Percentiles rank a stretch among this genome's conserved stretches.
Evolutionary conservation across 2,888 invertebrate genomes (phyloP).

Genomic region (Cylloceria caligata): DNA sequence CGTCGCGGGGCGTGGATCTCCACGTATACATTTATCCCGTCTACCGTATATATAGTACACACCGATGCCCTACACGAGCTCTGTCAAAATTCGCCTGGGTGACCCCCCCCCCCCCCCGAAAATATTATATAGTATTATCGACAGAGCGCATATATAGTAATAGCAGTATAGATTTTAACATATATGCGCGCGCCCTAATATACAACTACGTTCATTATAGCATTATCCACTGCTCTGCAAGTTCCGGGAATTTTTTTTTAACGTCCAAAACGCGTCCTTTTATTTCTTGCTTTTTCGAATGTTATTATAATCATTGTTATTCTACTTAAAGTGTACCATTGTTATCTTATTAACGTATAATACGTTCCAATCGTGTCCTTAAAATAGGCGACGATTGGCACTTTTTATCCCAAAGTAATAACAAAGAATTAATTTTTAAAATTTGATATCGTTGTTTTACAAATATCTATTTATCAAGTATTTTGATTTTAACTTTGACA

Average conservation of each 20-base stretch:
- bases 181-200: constrained; percentile 12
- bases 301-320: not conserved
- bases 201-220: not conserved
- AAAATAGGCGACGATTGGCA: not conserved
- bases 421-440: too few relatives aligned
- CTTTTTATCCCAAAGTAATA: not conserved
- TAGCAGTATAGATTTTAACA: constrained; percentile 8
- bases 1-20: constrained; percentile 43
- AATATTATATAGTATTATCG: constrained; percentile 37
- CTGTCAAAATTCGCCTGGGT: constrained; percentile 26
- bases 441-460: too few relatives aligned
- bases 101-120: not conserved
- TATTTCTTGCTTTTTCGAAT: not conserved
- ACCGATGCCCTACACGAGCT: constrained; percentile 21
- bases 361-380: not conserved
- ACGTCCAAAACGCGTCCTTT: constrained; percentile 12
- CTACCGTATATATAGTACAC: constrained; percentile 16
- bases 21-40: constrained; percentile 48
- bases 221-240: constrained; percentile 5
- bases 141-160: constrained; percentile 5
- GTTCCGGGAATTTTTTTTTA: not conserved
- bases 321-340: not conserved
- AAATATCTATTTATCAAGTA: too few relatives aligned
- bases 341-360: not conserved
- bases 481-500: too few relatives aligned